Evolutionary conservation across 1,140 invertebrate species (phyloP), one percentile per base, ranked within the genome.

Genomic region (Bathynomus jamesi): DNA sequence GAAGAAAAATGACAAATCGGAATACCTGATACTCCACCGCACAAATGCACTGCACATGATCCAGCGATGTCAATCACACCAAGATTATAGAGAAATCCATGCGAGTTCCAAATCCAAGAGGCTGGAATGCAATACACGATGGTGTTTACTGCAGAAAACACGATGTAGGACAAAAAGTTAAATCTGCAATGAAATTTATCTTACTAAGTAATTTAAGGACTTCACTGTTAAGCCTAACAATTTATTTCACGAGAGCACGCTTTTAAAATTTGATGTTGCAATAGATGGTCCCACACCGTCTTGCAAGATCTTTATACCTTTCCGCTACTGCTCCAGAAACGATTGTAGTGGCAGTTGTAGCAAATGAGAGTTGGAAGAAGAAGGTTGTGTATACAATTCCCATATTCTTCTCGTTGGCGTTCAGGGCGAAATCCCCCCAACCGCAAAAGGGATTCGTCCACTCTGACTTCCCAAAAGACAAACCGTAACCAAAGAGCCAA

Each of bases 401-500:
- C 87, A 92, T 91, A 0, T 60, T 40, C 66, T 83, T 79, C 61
- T 79, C 76, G 28, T 70, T 72, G 0, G 82, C 78, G 78, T 85
- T 83, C 53, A 85, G 80, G 65, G 85, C 83, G 69, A 85, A 86
- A 68, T 81, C 80, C 0, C 85, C 85, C 28, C 84, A 72, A 0
- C 85, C 85, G 73, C 81, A 82, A 71, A 85, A 84, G 13, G 80
- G 78, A 69, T 83, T 85, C 2, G 81, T 83, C 30, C 78, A 74
- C 21, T 77, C 72, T 60, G 87, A 86, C 11, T 87, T 84, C 0
- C 94, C 94, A 78, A 95, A 97, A 65, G 92, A 95, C 79, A 97
- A 85, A 0, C 91, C 93, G 82, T 93, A 98, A 0, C 95, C 95
- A 80, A 96, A 95, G 24, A 93, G 85, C 95, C 95, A 97, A 82